These are phyloP conservation scores for Corella eumyota DNA, from an alignment of 23 tunicate genomes.

Conservation along the genomic window DNA sequence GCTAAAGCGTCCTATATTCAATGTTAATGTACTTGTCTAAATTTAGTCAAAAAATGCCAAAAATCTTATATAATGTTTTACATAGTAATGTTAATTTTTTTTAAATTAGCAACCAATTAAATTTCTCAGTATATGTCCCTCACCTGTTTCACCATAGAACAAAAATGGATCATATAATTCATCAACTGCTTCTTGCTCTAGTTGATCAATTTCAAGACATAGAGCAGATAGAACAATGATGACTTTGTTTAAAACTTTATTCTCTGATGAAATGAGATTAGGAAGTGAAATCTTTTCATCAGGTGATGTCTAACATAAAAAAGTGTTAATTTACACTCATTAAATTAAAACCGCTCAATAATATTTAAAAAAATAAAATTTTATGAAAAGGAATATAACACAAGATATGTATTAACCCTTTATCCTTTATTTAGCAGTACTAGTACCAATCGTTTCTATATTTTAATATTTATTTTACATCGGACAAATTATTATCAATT, in stretches of 20 bases:
- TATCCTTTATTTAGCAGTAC: no score
- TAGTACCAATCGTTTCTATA: no score
- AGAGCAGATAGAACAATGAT: slow-evolving; percentile 70
- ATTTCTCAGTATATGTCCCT: no score
- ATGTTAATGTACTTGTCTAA: no score
- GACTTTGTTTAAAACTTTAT: slow-evolving; percentile 68
- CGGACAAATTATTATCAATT: no score
- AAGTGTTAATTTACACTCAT: neutral
- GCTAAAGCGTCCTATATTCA: no score
- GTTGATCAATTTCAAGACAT: slow-evolving; percentile 32
- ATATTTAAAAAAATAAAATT: neutral
- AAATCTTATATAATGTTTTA: no score
- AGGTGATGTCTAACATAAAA: slow-evolving; percentile 18
- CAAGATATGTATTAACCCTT: neutral
- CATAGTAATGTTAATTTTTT: no score
- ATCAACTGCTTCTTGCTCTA: slow-evolving; percentile 53
- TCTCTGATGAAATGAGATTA: slow-evolving; percentile 58
- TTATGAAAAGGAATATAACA: neutral
- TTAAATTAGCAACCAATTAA: no score
- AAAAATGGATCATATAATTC: slow-evolving; percentile 70
- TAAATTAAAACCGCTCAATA: neutral
- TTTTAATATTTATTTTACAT: no score
- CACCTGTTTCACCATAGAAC: slow-evolving; percentile 82
- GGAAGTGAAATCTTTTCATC: slow-evolving; percentile 57
- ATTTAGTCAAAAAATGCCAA: no score